These are phyloP conservation scores for Rousettus madagascariensis DNA, from an alignment of 2,797 vertebrate genomes.

Conservation along the genomic window DNA sequence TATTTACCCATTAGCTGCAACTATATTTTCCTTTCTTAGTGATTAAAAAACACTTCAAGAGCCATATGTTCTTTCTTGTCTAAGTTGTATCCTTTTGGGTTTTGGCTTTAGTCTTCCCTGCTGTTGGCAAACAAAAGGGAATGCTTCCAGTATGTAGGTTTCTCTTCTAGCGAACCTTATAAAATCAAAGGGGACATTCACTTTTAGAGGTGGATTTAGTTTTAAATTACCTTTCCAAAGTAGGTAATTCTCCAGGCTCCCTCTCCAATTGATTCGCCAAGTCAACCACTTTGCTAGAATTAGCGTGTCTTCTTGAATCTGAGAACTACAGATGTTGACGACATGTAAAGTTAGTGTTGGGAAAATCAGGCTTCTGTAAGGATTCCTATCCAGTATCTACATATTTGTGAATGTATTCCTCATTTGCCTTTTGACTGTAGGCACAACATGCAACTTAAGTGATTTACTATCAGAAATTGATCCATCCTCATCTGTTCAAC, in stretches of 20 bases:
- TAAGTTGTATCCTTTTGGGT: constrained; percentile 31
- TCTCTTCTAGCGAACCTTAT: constrained; percentile 11
- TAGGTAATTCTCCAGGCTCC: constrained; percentile 70
- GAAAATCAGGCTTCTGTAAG: constrained; percentile 43
- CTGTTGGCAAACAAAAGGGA: constrained; percentile 62
- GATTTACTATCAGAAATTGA: constrained; percentile 20
- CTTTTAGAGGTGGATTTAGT: constrained; percentile 65
- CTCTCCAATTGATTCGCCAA: constrained; percentile 67
- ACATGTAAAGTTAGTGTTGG: background rate
- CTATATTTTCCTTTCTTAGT: constrained; percentile 61
- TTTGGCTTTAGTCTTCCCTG: constrained; percentile 52
- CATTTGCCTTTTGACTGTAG: constrained; percentile 1
- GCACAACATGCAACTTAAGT: background rate
- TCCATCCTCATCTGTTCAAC: background rate
- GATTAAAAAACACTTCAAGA: constrained; percentile 51
- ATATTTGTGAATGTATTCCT: background rate
- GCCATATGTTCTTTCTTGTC: constrained; percentile 42
- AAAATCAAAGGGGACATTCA: constrained; percentile 36
- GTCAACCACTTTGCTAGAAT: constrained; percentile 72
- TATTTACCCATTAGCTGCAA: constrained; percentile 44
- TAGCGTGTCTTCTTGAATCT: constrained; percentile 68
- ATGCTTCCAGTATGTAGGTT: constrained; percentile 17
- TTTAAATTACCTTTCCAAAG: constrained; percentile 77
- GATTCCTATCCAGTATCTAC: background rate
- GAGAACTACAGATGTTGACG: constrained; percentile 66